Evolutionary conservation across 1,140 invertebrate species (phyloP).

Genomic region (Eriocheir sinensis): DNA sequence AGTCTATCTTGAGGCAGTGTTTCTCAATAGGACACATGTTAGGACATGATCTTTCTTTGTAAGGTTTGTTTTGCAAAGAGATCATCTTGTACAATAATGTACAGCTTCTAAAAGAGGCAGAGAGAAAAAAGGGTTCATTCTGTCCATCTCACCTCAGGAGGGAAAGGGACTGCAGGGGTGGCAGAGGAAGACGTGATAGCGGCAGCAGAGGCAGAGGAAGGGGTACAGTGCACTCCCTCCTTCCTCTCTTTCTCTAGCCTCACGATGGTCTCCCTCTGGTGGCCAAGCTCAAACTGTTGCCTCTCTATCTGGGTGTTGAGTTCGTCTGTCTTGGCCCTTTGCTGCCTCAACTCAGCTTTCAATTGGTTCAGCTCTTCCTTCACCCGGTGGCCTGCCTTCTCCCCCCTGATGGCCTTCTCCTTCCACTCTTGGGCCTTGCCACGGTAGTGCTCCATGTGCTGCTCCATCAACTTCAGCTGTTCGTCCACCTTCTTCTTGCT

Average conservation of each 20-base stretch:
- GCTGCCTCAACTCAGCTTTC: background rate
- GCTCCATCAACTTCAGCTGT: background rate
- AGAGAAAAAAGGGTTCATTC: too few relatives aligned
- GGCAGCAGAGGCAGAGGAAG: background rate
- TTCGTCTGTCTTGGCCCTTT: conserved; percentile 34
- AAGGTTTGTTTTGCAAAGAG: too few relatives aligned
- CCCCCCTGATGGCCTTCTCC: background rate
- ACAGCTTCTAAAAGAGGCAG: background rate
- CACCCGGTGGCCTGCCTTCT: conserved; percentile 25
- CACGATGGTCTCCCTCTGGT: conserved; percentile 56
- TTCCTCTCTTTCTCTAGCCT: conserved; percentile 60
- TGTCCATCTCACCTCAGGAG: background rate
- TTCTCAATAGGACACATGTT: too few relatives aligned
- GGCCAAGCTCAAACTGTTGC: conserved; percentile 65
- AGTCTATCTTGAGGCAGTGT: too few relatives aligned
- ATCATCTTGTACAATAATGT: too few relatives aligned
- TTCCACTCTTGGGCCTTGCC: conserved; percentile 66
- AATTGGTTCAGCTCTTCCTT: conserved; percentile 39
- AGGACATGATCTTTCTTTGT: too few relatives aligned
- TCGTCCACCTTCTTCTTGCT: conserved; percentile 40
- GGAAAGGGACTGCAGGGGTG: background rate
- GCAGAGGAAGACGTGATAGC: background rate
- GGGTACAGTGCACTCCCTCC: background rate
- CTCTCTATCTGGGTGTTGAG: background rate
- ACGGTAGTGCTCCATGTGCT: conserved; percentile 64